Base-by-base conservation (phyloP, 2,113 vertebrate species). In the Hippoglossus stenolepis region DNA sequence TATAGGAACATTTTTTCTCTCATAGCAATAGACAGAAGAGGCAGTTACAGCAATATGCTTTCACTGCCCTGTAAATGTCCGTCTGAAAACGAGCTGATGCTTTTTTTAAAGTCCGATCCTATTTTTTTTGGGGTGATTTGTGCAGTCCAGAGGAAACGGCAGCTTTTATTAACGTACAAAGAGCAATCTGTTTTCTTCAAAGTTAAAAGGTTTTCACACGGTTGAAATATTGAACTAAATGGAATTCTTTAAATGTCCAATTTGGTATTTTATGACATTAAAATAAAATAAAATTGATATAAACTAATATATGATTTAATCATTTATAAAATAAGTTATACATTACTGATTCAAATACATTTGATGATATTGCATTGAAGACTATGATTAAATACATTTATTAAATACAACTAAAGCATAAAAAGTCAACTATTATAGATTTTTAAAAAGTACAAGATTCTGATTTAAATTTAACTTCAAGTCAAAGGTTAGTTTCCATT, bases 101-200 rank as follows among this genome's bases (percentile, higher is more conserved):
- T 56, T 73, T 70, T 77, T 79, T 74, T 65, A 2, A 38, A 24
- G 62, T 66, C 59, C 11, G 51, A 59, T 53, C 43, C 31, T 47
- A 13, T 73, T 81, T 65, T 67, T 65, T 65, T 20, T 26, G 31
- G 31, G 31, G 31, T 31, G 31, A 31, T 31, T 31, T 51, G 8
- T 79, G 78, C 24, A 14, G 20, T 60, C 38, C 47, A 54, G 59
- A 38, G 59, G 14, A 13, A n/a, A 20, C 11, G 40, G 67, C 15
- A 67, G 24, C 20, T 65, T 84, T 85, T 69, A 64, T 71, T 77
- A 65, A 79, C 47, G 26, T 10, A 69, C 45, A 47, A 65, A 31
- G 17, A 64, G 3, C 70, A 54, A 61, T 76, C 73, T 61, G 59
- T 73, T 83, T 80, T 26, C 11, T 78, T 31, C 21, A 11, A 80